Base-by-base conservation (phyloP, 2,113 vertebrate species). In the Fregetta grallaria region DNA sequence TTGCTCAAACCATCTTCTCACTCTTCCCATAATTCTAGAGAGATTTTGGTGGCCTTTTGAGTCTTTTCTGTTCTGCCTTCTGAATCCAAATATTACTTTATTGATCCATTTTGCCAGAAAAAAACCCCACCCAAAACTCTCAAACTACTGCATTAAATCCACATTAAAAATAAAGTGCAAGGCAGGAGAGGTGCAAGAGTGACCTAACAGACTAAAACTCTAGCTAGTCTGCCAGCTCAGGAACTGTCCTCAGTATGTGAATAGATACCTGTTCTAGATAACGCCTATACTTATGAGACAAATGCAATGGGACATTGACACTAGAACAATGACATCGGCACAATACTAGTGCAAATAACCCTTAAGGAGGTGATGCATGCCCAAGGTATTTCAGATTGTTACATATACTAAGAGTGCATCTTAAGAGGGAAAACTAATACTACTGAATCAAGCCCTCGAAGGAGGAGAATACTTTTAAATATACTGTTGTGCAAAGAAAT, bases 301-400 rank as follows among this genome's bases (percentile, higher is more conserved):
- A 67, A 42, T 17, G 12, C 11, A n/a, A 6, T 12, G 13, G 42
- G n/a, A 30, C 10, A 2, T 0, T 59, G n/a, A 45, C 16, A 12
- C 6, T 23, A 42, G 19, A 7, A 49, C 29, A 65, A 3, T 6
- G 22, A 26, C 4, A 4, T 11, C 23, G 38, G 18, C 11, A 58
- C 15, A 12, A 6, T 62, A 13, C 8, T 9, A 30, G 8, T 1
- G 15, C 21, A 67, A 42, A 38, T 49, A 78, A 38, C 12, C 26
- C 11, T 53, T 30, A 18, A 67, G 49, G 19, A 59, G 16, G 13
- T 22, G 7, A 27, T n/a, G 9, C 7, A 4, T 44, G 15, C 42
- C 49, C 26, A 38, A 59, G 49, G 3, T 19, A 21, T 58, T 73
- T 80, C 29, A 49, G 15, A 27, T 19, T 63, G 13, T 76, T 59